These are phyloP conservation scores for Coregonus suidteri DNA, from an alignment of 2,797 vertebrate species.

Conservation along the genomic window DNA sequence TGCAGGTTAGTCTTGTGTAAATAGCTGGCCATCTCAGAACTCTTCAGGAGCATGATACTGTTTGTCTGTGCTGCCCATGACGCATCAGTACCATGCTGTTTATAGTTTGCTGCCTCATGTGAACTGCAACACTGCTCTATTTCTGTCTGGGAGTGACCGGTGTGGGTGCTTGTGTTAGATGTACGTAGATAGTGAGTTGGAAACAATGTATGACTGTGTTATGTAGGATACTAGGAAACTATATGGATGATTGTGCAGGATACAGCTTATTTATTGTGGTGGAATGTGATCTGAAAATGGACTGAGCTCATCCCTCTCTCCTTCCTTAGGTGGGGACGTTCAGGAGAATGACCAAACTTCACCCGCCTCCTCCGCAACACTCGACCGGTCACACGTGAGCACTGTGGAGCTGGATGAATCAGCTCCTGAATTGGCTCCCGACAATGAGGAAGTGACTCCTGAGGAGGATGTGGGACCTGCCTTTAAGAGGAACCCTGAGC, in stretches of 20 bases:
- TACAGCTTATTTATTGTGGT: background rate
- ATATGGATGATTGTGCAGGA: background rate
- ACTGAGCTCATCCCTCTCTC: conserved; percentile 13
- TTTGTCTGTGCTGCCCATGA: conserved; percentile 60
- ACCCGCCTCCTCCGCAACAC: conserved; percentile 51
- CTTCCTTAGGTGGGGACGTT: conserved; percentile 64
- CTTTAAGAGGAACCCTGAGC: conserved; percentile 59
- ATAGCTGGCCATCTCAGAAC: background rate
- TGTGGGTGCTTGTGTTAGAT: conserved; percentile 46
- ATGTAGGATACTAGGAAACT: background rate
- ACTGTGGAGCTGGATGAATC: conserved; percentile 53
- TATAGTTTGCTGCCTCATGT: conserved; percentile 58
- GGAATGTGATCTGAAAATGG: background rate
- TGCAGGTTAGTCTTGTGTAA: background rate
- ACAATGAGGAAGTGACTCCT: conserved; percentile 33
- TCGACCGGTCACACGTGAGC: conserved; percentile 59
- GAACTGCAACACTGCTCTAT: conserved; percentile 60
- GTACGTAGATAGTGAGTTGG: conserved; percentile 31
- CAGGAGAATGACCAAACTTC: conserved; percentile 65
- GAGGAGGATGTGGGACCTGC: background rate
- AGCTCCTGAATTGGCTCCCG: conserved; percentile 18
- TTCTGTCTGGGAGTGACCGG: conserved; percentile 48
- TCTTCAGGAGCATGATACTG: background rate
- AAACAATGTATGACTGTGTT: conserved; percentile 17
- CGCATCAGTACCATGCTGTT: conserved; percentile 62